Evolutionary conservation across 2,113 vertebrate species (phyloP), one percentile per base, ranked within the genome.

Genomic region (Platanista minor): DNA sequence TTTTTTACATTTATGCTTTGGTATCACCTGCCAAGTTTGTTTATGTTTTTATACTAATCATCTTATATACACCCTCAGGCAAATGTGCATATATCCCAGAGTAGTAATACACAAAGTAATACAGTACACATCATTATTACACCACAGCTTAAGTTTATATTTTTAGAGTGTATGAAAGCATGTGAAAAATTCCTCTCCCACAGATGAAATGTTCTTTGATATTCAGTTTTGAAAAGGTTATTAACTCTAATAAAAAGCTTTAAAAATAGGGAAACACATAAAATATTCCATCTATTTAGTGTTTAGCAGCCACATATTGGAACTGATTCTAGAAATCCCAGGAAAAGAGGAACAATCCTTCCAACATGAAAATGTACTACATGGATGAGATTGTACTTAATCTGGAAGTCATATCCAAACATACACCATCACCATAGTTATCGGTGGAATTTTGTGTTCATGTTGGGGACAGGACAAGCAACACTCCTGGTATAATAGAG

Each of bases 171-270:
- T 87, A 14, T 39, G 92, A 94, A 15, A 71, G 3, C 39, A 64
- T 88, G 80, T 88, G 66, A 94, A 93, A 94, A 46, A 96, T 66
- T 81, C 13, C 3, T 77, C 36, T 86, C 46, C 49, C 2, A 57
- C 59, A 91, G 74, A 80, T 85, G 49, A 82, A 91, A 67, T 91
- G 29, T 31, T 94, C 27, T 94, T 88, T 91, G 23, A 83, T 80
- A 97, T 23, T 95, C 67, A 94, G 61, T 64, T 80, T 97, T 95
- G 36, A 84, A 96, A 93, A 89, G 12, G 27, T 95, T 90, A 83
- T 90, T 88, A 57, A 12, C 6, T 3, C 21, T 66, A 93, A 96
- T 69, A 75, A 84, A 92, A 95, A 39, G 21, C 18, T 85, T 90
- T 39, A 81, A 90, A 92, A 86, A 31, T 54, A 57, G 27, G 25